phyloP scores from a whole-genome alignment of 35 echinoderm and acorn worm species.

The Holothuria glaberrima region DNA sequence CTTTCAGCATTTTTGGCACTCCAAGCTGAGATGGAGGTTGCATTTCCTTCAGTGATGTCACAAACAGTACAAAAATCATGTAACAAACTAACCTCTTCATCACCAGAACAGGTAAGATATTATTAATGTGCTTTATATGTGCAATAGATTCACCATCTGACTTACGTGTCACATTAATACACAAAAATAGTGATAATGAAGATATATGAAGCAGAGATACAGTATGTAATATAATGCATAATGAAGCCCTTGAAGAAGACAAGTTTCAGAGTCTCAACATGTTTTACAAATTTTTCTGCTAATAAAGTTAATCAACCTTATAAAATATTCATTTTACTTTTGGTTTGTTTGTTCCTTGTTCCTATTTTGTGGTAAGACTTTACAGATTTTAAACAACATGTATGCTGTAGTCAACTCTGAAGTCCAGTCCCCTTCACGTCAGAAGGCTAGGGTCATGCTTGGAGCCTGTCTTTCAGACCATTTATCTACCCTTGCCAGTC shows the following conservation, averaged over 20 bases:
- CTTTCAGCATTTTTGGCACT: conserved; percentile 60
- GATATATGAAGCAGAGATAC: no score
- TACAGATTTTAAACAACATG: conserved; percentile 88
- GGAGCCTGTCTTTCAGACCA: conserved; percentile 55
- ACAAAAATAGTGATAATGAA: no score
- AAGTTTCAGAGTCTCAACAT: not conserved
- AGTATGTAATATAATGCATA: no score
- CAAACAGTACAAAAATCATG: conserved; percentile 75
- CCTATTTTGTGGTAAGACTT: conserved; percentile 43
- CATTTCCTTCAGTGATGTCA: conserved; percentile 67
- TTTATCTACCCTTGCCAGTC: conserved; percentile 76
- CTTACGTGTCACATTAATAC: not conserved
- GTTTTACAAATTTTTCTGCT: not conserved
- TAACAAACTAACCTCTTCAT: conserved; percentile 64
- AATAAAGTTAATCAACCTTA: not conserved
- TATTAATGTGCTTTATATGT: not conserved
- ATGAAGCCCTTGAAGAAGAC: no score
- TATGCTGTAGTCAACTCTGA: conserved; percentile 76
- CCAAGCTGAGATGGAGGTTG: conserved; percentile 90
- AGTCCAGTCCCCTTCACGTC: conserved; percentile 26
- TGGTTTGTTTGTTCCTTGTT: not conserved
- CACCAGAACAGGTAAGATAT: conserved; percentile 64
- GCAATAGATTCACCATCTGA: not conserved
- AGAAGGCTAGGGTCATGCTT: conserved; percentile 62
- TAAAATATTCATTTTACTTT: not conserved